Evolutionary conservation across 1,140 invertebrate genomes (phyloP).

Genomic region (Drosophila quadrilineata): DNA sequence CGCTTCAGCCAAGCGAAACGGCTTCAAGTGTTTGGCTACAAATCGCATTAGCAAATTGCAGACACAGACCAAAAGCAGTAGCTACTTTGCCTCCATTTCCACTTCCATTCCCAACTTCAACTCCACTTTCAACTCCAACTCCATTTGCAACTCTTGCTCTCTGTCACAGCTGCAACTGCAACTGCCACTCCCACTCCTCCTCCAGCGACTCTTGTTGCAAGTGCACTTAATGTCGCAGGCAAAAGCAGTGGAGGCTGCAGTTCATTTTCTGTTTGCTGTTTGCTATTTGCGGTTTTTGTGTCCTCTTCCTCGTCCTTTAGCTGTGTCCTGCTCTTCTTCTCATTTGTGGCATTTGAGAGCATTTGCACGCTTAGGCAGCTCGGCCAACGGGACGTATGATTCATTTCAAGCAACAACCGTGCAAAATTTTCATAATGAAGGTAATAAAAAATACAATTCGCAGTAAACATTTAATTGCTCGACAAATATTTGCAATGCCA

Average conservation of each 20-base stretch:
- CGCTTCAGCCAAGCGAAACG: conserved; percentile 23
- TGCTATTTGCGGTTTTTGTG: conserved; percentile 31
- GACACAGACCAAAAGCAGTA: conserved; percentile 1
- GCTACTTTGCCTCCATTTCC: background rate
- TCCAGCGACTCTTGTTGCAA: conserved; percentile 1
- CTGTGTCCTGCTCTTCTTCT: too few species aligned
- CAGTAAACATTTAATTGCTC: conserved; percentile 65
- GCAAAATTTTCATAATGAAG: conserved; percentile 38
- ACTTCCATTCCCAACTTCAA: too few species aligned
- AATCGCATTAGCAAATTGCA: conserved; percentile 59
- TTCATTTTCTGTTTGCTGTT: conserved; percentile 21
- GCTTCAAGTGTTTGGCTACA: conserved; percentile 49
- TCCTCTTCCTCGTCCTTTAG: too few species aligned
- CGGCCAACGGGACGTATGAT: conserved; percentile 60
- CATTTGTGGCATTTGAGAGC: conserved; percentile 24
- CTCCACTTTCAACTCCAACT: too few species aligned
- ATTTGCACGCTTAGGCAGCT: conserved; percentile 32
- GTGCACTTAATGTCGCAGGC: conserved; percentile 25
- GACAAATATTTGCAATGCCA: conserved; percentile 62
- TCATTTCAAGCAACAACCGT: conserved; percentile 45
- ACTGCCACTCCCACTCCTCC: background rate
- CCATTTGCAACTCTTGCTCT: background rate
- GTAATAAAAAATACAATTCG: conserved; percentile 47
- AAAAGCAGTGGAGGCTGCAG: background rate
- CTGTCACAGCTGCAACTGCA: background rate